Evolutionary conservation across 2,888 invertebrate genomes (phyloP).

Genomic region (Tetragonula carbonaria): DNA sequence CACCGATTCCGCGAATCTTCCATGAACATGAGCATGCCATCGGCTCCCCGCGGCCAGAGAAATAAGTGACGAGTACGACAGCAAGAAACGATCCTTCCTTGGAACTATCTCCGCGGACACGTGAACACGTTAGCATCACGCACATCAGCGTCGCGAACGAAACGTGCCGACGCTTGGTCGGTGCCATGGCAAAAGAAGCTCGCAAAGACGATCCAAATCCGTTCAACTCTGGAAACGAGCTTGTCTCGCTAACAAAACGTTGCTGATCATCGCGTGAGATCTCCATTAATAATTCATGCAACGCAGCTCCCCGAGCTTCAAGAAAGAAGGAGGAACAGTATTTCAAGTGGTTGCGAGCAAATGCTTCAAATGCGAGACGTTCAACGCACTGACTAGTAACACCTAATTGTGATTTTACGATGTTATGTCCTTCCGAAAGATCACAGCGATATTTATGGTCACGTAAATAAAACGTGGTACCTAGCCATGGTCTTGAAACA

Average conservation of each 20-base stretch:
- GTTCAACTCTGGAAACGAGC: slow-evolving; percentile 38
- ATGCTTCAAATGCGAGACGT: neutral
- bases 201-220: slow-evolving; percentile 55
- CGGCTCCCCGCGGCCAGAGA: slow-evolving; percentile 30
- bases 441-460: slow-evolving; percentile 22
- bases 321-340: neutral
- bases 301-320: neutral
- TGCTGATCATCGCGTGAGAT: slow-evolving; percentile 33
- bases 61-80: slow-evolving; percentile 55
- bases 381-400: slow-evolving; percentile 11
- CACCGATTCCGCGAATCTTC: slow-evolving; percentile 67
- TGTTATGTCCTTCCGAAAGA: slow-evolving; percentile 13
- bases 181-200: slow-evolving; percentile 45
- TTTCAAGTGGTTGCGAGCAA: slow-evolving; percentile 2
- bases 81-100: slow-evolving; percentile 68
- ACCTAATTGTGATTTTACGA: slow-evolving; percentile 20
- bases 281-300: slow-evolving; percentile 65
- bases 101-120: slow-evolving; percentile 52
- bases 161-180: slow-evolving; percentile 29
- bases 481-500: slow-evolving; percentile 30
- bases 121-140: slow-evolving; percentile 45
- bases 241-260: slow-evolving; percentile 28
- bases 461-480: slow-evolving; percentile 17
- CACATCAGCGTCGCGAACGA: slow-evolving; percentile 43
- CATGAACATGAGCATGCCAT: slow-evolving; percentile 67